These are phyloP conservation scores for Nebria brevicollis DNA, from an alignment of 2,888 invertebrate species.

Conservation along the genomic window DNA sequence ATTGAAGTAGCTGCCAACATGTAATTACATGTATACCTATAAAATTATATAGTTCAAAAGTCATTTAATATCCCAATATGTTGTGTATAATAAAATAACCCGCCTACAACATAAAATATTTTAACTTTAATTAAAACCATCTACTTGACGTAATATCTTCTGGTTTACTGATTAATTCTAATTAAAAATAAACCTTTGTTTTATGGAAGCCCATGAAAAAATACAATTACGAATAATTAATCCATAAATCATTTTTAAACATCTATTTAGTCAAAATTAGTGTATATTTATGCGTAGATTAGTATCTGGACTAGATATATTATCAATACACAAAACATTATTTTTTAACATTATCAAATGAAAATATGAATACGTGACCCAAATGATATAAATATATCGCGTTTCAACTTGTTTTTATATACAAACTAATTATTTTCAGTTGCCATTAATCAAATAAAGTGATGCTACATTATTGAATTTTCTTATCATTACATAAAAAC, in stretches of 20 bases:
- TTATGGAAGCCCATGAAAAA: slow-evolving; percentile 30
- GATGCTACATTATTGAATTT: neutral
- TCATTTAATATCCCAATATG: too few species aligned
- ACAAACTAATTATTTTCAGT: neutral
- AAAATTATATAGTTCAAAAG: too few species aligned
- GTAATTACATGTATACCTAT: too few species aligned
- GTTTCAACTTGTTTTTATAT: neutral
- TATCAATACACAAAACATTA: neutral
- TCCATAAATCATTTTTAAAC: slow-evolving; percentile 34
- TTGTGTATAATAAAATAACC: too few species aligned
- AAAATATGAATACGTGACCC: neutral
- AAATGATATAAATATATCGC: neutral
- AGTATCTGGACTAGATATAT: neutral
- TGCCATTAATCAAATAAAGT: neutral
- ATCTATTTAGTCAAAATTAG: slow-evolving; percentile 10
- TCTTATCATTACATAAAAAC: neutral
- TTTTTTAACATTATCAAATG: neutral
- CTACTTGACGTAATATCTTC: neutral
- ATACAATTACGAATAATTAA: slow-evolving; percentile 37
- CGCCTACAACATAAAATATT: neutral
- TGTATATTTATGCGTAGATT: neutral
- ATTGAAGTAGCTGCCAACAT: too few species aligned
- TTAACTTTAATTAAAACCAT: neutral
- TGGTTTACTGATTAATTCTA: slow-evolving; percentile 31
- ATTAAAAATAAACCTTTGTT: slow-evolving; percentile 30